Conservation (phyloP, 2,797 vertebrate species). For the Gila robusta region DNA sequence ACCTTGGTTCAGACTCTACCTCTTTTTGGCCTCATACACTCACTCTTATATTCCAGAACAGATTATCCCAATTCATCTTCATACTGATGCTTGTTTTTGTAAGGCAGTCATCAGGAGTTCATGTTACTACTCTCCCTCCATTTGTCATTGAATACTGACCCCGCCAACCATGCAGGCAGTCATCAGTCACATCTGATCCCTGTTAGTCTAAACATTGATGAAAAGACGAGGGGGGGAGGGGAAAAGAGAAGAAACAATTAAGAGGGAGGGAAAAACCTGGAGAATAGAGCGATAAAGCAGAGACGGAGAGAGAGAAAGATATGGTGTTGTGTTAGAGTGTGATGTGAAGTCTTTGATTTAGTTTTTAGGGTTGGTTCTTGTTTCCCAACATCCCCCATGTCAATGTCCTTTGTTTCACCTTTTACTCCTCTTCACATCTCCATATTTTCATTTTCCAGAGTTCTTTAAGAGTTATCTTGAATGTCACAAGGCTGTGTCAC, state of each 20-base stretch:
- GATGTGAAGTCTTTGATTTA: constrained; percentile 1
- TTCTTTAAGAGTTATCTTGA: constrained; percentile 32
- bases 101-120: constrained; percentile 69
- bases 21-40: constrained; percentile 26
- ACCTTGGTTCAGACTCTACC: constrained; percentile 2
- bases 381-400: constrained; percentile 19
- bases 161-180: constrained; percentile 64
- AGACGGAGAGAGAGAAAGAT: not conserved
- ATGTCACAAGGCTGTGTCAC: constrained; percentile 16
- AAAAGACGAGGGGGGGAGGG: not conserved
- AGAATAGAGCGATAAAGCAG: not conserved
- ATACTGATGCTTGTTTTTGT: constrained; percentile 68
- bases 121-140: constrained; percentile 67
- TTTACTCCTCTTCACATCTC: constrained; percentile 11
- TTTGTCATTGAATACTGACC: constrained; percentile 72
- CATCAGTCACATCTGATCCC: constrained; percentile 75
- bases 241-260: not conserved
- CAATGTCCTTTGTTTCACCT: not conserved
- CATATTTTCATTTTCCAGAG: constrained; percentile 67
- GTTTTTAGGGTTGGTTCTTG: constrained; percentile 9
- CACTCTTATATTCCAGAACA: constrained; percentile 34
- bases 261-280: constrained; percentile 12
- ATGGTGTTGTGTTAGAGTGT: constrained; percentile 20
- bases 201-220: constrained; percentile 77
- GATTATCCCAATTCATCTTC: constrained; percentile 67